Percentiles rank a stretch among this genome's conserved stretches.
Evolutionary conservation across 1,140 invertebrate species (phyloP).

Genomic region (Caerostris extrusa): DNA sequence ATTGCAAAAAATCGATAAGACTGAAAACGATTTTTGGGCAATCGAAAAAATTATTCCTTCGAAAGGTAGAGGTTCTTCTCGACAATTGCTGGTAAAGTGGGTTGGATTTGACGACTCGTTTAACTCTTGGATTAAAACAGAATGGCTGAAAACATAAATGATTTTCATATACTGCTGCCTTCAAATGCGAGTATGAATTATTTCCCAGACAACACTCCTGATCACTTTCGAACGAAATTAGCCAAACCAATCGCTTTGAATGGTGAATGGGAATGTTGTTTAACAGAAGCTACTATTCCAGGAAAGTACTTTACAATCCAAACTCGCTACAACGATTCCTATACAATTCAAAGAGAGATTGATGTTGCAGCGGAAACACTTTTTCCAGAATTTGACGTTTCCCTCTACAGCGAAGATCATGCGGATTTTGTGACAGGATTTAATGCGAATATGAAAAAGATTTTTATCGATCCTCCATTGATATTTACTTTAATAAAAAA

Average conservation of each 20-base stretch:
- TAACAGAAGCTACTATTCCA: too few relatives aligned
- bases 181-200: slow-evolving; percentile 30
- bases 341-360: too few relatives aligned
- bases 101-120: not conserved
- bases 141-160: slow-evolving; percentile 11
- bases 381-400: not conserved
- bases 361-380: not conserved
- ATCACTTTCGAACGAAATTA: not conserved
- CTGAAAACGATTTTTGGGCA: not conserved
- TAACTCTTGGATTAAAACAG: slow-evolving; percentile 36
- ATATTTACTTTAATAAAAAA: too few relatives aligned
- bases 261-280: too few relatives aligned
- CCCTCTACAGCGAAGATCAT: not conserved
- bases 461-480: too few relatives aligned
- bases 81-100: slow-evolving; percentile 7
- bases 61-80: not conserved
- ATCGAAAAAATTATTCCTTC: not conserved
- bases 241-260: not conserved
- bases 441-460: not conserved
- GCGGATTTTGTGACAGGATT: not conserved
- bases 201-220: slow-evolving; percentile 14
- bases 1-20: not conserved
- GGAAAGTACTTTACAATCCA: too few relatives aligned
- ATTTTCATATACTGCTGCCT: slow-evolving; percentile 1
- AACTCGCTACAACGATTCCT: too few relatives aligned